Evolutionary conservation across 2,888 invertebrate genomes (phyloP), one percentile per base, ranked within the genome.

Genomic region (Proisotoma minuta): DNA sequence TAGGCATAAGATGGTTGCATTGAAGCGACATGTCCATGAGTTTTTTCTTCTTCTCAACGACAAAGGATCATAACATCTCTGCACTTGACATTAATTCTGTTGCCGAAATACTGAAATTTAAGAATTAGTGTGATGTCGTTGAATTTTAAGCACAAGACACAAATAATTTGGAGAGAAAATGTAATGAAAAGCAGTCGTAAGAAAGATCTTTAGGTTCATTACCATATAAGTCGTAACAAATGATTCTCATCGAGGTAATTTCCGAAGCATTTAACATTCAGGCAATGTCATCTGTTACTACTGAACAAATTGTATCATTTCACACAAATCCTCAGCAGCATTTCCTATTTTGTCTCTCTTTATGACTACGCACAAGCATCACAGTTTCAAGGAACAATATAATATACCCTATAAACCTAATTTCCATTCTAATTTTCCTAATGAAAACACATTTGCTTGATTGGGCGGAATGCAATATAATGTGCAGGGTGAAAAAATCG

Each of bases 151-250:
- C n/a, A n/a, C n/a, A n/a, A n/a, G n/a, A n/a, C n/a, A n/a, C n/a
- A n/a, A n/a, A n/a, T n/a, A n/a, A n/a, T n/a, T n/a, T n/a, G n/a
- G n/a, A n/a, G n/a, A n/a, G n/a, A n/a, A n/a, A n/a, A n/a, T n/a
- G n/a, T n/a, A 58, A 61, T 51, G 60, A 57, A 57, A 59, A 62
- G 57, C 50, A 59, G 60, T 66, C 50, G 63, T 57, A 59, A 50
- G 68, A 61, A 65, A 68, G 71, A 71, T 71, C 69, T 69, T 71
- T 69, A 71, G 62, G 65, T 65, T 65, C 69, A 69, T 71, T 69
- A 66, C 71, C 69, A 68, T 69, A 69, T 67, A 71, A 69, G 67
- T 69, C 68, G 66, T 68, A 68, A 66, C 65, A 71, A 71, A 71
- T 69, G 68, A 69, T 63, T 57, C 68, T 66, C 65, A 62, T 68